Evolutionary conservation across 2,113 vertebrate species (phyloP), one percentile per base, ranked within the genome.

Genomic region (Xyrauchen texanus): DNA sequence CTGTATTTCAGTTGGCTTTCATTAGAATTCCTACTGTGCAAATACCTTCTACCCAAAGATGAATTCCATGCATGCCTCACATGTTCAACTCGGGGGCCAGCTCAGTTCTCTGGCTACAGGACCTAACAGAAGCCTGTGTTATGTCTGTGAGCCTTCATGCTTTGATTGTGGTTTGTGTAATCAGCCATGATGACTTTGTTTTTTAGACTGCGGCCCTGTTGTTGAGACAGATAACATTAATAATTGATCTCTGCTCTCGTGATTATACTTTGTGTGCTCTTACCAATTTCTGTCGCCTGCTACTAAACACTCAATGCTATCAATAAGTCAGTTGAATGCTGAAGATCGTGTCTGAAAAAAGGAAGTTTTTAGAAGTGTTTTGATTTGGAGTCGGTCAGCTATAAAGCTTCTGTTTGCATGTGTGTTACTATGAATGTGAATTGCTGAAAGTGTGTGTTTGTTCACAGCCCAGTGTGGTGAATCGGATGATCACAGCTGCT

Each of bases 401-500:
- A 49, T 7, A 49, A 49, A 7, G 4, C 47, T 49, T 6, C 8
- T 49, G 49, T 34, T 65, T 65, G 6, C 11, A n/a, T 13, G 42
- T 47, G 45, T 8, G 12, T 7, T 9, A n/a, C 21, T 34, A 3
- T 34, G 21, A 34, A 34, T 34, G 44, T 62, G 4, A 15, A 62
- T 47, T 70, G 21, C 21, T 34, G 13, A 63, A 8, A 64, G 68
- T 55, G 15, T 12, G 5, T 65, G n/a, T 63, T 13, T 70, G 13
- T 60, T 10, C 87, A 4, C 69, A 99, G 98, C 95, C 98, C 4
- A 94, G 97, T 46, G 92, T 99, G 57, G 94, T 95, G 10, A 89
- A 92, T n/a, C 97, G 98, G 90, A 96, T 99, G 96, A 88, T 98
- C 76, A 93, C 88, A 1, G 98, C 97, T 4, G 97, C 97, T 2